Conservation (phyloP, 2,888 invertebrate genomes). For the Onthophagus sagittarius region DNA sequence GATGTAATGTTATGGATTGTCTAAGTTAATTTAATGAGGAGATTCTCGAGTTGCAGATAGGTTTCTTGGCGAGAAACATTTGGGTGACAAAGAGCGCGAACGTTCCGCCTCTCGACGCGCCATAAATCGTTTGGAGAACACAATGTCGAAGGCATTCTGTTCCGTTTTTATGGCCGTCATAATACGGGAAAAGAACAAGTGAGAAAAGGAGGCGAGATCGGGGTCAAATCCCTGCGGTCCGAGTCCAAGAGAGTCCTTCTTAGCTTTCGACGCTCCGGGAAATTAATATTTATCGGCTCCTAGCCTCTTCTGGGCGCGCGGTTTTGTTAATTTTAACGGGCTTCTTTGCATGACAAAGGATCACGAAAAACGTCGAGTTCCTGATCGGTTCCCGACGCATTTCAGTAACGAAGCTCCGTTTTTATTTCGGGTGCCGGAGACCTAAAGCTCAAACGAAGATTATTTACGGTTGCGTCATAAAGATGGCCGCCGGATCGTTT, state of each 20-base stretch:
- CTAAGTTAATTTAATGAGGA: neutral
- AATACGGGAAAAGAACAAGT: constrained; percentile 7
- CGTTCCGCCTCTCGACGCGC: neutral
- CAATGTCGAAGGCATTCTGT: neutral
- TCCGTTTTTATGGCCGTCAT: constrained; percentile 6
- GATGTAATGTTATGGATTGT: neutral
- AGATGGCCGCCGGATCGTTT: constrained; percentile 35
- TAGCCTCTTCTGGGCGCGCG: neutral
- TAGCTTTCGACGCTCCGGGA: neutral
- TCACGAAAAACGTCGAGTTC: neutral
- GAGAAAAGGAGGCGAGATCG: constrained; percentile 6
- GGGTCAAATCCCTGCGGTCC: neutral
- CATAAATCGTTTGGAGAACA: neutral
- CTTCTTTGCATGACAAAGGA: neutral
- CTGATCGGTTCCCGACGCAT: neutral
- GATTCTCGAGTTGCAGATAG: neutral
- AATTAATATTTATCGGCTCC: neutral
- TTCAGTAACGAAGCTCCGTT: neutral
- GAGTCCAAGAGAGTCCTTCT: neutral
- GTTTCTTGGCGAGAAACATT: neutral
- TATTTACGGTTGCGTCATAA: constrained; percentile 37
- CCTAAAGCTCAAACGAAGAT: constrained; percentile 27
- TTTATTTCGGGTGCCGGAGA: neutral
- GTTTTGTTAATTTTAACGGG: neutral
- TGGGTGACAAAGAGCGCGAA: neutral